These are phyloP conservation scores for Helicoverpa armigera DNA, from an alignment of 1,140 invertebrate species.

Conservation along the genomic window DNA sequence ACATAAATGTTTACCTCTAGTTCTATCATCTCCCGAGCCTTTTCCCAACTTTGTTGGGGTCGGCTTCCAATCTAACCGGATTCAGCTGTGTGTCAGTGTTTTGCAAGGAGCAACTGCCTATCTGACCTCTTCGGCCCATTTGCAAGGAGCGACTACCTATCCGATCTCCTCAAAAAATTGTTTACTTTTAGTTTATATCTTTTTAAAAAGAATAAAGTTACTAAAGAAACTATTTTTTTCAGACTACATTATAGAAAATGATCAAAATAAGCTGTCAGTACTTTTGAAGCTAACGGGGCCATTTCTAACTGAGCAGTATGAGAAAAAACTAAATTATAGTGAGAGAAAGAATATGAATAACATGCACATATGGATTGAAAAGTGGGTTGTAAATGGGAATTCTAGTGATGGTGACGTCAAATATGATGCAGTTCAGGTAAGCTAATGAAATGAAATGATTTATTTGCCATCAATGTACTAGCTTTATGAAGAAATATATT, in stretches of 20 bases:
- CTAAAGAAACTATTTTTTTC: constrained; percentile 35
- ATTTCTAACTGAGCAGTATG: constrained; percentile 65
- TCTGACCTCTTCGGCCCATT: too few species aligned
- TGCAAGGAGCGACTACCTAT: too few species aligned
- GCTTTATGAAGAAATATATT: too few species aligned
- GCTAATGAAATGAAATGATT: background rate
- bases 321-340: constrained; percentile 64
- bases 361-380: constrained; percentile 69
- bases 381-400: constrained; percentile 23
- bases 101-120: too few species aligned
- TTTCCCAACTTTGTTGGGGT: too few species aligned
- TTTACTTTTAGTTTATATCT: too few species aligned
- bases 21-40: too few species aligned
- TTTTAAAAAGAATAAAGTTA: background rate
- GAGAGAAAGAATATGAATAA: constrained; percentile 41
- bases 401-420: background rate
- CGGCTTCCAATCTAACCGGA: too few species aligned
- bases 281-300: constrained; percentile 68
- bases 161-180: too few species aligned
- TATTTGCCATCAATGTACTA: too few species aligned
- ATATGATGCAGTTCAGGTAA: constrained; percentile 12
- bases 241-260: constrained; percentile 59
- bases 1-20: too few species aligned
- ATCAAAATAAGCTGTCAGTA: constrained; percentile 44
- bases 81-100: too few species aligned